Evolutionary conservation across 2,113 vertebrate species (phyloP), one percentile per base, ranked within the genome.

Genomic region (Chloroceryle aenea): DNA sequence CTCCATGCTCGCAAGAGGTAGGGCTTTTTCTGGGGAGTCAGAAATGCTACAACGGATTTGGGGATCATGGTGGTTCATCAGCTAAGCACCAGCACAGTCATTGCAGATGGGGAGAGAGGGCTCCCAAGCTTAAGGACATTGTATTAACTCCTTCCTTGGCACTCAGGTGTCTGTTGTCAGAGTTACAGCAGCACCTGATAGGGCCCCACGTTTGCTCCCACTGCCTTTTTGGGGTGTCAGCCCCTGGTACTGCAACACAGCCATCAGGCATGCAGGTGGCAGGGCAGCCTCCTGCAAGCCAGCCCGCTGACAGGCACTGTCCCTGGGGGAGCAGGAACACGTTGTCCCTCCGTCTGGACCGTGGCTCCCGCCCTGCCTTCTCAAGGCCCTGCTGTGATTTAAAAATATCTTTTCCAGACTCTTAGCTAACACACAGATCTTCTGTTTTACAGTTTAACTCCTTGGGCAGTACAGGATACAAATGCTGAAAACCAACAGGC

Each of bases 231-330:
- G 6, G 87, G 87, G 68, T 87, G 64, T 40, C 73, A 80, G 53
- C 42, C 38, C 80, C 16, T 32, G 50, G 43, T 30, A 29, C 9
- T 9, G n/a, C 0, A 0, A 34, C 52, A 43, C 0, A 3, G 45
- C 47, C 6, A 0, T 16, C n/a, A 43, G 61, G n/a, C 7, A 0
- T 2, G 3, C 25, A 11, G 58, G 45, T 15, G 7, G 14, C 0
- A 0, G 30, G 30, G 25, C 1, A 63, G 43, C 34, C 53, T 14
- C 5, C 2, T 2, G 12, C 1, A 1, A 55, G 43, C 25, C 10
- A 0, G 2, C 4, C 30, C 14, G 7, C 12, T 30, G 85, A 18
- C 0, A 0, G 67, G 13, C n/a, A 16, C 40, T 0, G 0, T 84
- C 50, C 72, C 63, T 2, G 0, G 0, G 10, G 10, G 67, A 32